Evolutionary conservation across 2,888 invertebrate genomes (phyloP).

Genomic region (Catonia carolina): DNA sequence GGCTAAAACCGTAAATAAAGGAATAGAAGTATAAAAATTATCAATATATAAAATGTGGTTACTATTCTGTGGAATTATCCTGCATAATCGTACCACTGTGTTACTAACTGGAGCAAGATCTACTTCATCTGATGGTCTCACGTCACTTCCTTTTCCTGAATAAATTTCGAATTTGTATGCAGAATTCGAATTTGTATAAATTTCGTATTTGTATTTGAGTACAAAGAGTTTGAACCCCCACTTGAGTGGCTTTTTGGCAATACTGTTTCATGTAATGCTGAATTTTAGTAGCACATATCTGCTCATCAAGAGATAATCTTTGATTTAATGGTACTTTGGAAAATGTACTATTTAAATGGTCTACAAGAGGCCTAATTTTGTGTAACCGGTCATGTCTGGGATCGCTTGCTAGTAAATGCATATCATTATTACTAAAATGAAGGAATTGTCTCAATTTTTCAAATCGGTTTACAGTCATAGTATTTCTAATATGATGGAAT

Average conservation of each 20-base stretch:
- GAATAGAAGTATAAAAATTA: constrained; percentile 37
- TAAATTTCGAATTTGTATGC: background rate
- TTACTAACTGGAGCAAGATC: background rate
- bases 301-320: background rate
- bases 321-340: background rate
- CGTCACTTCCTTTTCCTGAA: background rate
- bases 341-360: background rate
- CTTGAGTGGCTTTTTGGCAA: constrained; percentile 1
- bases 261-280: constrained; percentile 4
- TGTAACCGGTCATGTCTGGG: background rate
- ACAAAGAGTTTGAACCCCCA: constrained; percentile 1
- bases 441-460: background rate
- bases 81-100: constrained; percentile 33
- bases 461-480: background rate
- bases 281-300: background rate
- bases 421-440: constrained; percentile 1
- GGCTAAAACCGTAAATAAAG: constrained; percentile 31
- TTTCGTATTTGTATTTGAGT: background rate
- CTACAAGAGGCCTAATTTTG: constrained; percentile 5
- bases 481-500: background rate
- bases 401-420: background rate
- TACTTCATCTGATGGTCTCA: constrained; percentile 4
- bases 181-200: background rate
- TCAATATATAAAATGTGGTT: constrained; percentile 38
- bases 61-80: constrained; percentile 35